phyloP scores from a whole-genome alignment of 2,888 invertebrate species.

The Latrodectus hesperus region DNA sequence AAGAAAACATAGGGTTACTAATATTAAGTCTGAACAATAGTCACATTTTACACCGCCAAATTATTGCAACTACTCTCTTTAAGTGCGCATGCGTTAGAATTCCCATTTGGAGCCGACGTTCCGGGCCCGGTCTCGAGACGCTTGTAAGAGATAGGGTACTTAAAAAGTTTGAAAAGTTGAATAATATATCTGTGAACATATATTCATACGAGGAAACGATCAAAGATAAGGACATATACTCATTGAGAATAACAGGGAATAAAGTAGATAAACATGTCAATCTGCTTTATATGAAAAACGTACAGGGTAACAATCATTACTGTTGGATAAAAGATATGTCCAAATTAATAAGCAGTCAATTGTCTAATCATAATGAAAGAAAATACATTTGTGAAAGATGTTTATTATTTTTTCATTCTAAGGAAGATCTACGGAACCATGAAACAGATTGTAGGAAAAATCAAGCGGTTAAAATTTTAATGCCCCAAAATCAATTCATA shows the following conservation, averaged over 20 bases:
- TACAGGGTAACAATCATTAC: background rate
- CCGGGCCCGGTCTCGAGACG: no score
- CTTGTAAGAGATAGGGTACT: background rate
- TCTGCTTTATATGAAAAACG: background rate
- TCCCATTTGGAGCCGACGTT: no score
- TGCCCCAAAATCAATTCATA: background rate
- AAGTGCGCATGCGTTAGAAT: no score
- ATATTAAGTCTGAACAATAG: no score
- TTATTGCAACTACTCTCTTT: no score
- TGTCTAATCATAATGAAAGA: background rate
- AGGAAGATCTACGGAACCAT: background rate
- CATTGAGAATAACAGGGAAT: background rate
- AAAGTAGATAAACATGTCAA: background rate
- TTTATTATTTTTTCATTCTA: background rate
- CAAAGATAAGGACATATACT: background rate
- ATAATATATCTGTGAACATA: slow-evolving; percentile 19
- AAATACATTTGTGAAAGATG: background rate
- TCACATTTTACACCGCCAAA: no score
- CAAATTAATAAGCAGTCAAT: background rate
- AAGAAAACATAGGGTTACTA: no score
- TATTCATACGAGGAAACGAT: background rate
- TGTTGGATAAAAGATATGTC: background rate
- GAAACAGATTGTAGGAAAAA: background rate
- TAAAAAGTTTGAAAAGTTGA: slow-evolving; percentile 34
- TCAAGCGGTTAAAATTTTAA: background rate